Percentiles rank a stretch among this genome's conserved stretches.
phyloP scores from a whole-genome alignment of 2,888 invertebrate species.

The Quadroppia sp. region DNA sequence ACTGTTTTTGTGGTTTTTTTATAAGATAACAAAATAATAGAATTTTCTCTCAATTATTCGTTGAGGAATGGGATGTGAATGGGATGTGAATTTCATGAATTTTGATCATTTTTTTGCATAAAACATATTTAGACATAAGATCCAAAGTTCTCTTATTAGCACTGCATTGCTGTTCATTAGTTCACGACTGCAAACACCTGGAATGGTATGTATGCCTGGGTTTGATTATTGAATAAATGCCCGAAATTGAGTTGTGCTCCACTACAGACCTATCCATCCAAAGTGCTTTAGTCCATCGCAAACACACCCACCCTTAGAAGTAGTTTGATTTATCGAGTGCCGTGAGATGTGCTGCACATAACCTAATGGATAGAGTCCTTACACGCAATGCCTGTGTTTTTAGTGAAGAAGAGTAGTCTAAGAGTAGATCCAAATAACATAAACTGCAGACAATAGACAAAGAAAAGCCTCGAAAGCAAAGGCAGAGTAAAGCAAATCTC shows the following conservation, averaged over 20 bases:
- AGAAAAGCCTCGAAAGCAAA: slow-evolving; percentile 7
- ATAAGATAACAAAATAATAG: slow-evolving; percentile 19
- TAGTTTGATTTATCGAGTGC: slow-evolving; percentile 30
- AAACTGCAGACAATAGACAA: slow-evolving; percentile 11
- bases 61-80: slow-evolving; percentile 32
- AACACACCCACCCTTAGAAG: slow-evolving; percentile 33
- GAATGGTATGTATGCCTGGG: slow-evolving; percentile 16
- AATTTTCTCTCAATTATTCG: slow-evolving; percentile 1
- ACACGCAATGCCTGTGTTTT: slow-evolving; percentile 33
- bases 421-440: background rate
- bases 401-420: background rate
- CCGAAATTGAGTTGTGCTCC: slow-evolving; percentile 27
- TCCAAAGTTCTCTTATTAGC: slow-evolving; percentile 24
- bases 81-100: slow-evolving; percentile 32
- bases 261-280: slow-evolving; percentile 22
- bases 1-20: slow-evolving; percentile 11
- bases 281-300: slow-evolving; percentile 6
- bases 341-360: slow-evolving; percentile 16
- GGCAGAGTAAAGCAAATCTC: slow-evolving; percentile 14
- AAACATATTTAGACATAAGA: slow-evolving; percentile 19
- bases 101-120: background rate
- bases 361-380: slow-evolving; percentile 28
- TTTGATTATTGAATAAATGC: slow-evolving; percentile 31
- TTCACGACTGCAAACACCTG: slow-evolving; percentile 36
- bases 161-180: slow-evolving; percentile 18